Conservation (phyloP, 2,888 invertebrate species). For the Epicampocera succincta region DNA sequence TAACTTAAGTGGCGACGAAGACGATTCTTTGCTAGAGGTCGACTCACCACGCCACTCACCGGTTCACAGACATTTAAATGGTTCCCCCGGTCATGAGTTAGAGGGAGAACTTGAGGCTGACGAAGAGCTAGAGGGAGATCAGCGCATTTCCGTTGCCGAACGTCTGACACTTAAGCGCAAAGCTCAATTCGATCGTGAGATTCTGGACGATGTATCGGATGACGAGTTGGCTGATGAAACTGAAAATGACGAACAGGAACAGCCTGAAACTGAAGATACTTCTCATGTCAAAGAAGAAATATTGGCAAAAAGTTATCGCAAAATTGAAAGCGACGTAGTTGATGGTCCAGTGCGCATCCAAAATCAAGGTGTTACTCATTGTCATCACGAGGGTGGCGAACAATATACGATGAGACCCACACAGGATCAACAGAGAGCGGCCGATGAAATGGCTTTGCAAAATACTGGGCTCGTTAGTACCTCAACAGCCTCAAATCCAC, state of each 20-base stretch:
- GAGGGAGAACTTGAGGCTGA: constrained; percentile 54
- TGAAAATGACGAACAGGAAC: constrained; percentile 58
- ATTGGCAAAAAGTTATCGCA: constrained; percentile 53
- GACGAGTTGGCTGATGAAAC: constrained; percentile 74
- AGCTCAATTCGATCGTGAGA: constrained; percentile 71
- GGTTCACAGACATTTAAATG: constrained; percentile 83
- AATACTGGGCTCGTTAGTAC: constrained; percentile 19
- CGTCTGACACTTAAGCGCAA: constrained; percentile 77
- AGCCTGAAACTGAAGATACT: constrained; percentile 67
- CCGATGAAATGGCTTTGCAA: constrained; percentile 71
- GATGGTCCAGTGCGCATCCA: constrained; percentile 59
- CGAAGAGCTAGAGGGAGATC: constrained; percentile 63
- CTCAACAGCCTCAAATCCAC: constrained; percentile 17
- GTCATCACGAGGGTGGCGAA: constrained; percentile 86
- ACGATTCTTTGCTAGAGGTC: constrained; percentile 84
- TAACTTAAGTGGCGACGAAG: constrained; percentile 84
- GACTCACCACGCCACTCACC: constrained; percentile 86
- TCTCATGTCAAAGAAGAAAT: constrained; percentile 66
- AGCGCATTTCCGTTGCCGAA: constrained; percentile 55
- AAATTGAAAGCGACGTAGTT: constrained; percentile 57
- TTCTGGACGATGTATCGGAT: constrained; percentile 75
- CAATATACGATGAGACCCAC: constrained; percentile 90
- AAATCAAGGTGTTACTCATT: constrained; percentile 85
- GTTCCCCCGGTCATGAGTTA: constrained; percentile 77
- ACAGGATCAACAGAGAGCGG: constrained; percentile 80